Percentiles rank a stretch among this genome's conserved stretches.
Evolutionary conservation across 2,888 invertebrate genomes (phyloP).

Genomic region (Hofmannophila pseudospretella): DNA sequence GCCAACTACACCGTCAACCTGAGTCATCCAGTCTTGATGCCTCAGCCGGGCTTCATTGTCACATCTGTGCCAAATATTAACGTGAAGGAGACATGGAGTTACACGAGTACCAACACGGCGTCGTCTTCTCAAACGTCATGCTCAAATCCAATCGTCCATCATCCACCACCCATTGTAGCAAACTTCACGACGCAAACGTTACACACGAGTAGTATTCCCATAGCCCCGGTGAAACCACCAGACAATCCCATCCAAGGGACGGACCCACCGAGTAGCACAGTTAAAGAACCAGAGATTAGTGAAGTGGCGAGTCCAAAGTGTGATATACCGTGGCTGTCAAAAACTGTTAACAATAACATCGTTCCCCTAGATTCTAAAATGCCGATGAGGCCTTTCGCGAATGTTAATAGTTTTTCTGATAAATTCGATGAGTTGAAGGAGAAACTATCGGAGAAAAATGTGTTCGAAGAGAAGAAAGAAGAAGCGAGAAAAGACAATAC

Average conservation of each 20-base stretch:
- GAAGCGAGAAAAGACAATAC: constrained; percentile 25
- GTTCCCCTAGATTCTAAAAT: constrained; percentile 56
- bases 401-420: constrained; percentile 55
- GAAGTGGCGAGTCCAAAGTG: constrained; percentile 51
- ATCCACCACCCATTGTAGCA: constrained; percentile 54
- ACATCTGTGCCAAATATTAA: constrained; percentile 76
- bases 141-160: constrained; percentile 56
- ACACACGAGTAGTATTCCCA: constrained; percentile 67
- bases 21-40: constrained; percentile 67
- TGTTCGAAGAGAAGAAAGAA: constrained; percentile 20
- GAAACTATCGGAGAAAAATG: constrained; percentile 25
- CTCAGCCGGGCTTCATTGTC: constrained; percentile 69
- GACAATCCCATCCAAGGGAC: constrained; percentile 71
- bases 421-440: constrained; percentile 45
- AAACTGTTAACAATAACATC: constrained; percentile 69
- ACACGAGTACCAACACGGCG: constrained; percentile 45
- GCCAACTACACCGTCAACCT: constrained; percentile 72
- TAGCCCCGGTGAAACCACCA: constrained; percentile 67
- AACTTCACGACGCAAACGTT: constrained; percentile 54
- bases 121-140: constrained; percentile 50
- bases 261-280: constrained; percentile 68
- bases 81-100: constrained; percentile 70
- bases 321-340: constrained; percentile 72
- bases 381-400: constrained; percentile 61
- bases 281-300: constrained; percentile 53